Percentiles rank a stretch among this genome's conserved stretches.
Conservation (phyloP, 2,113 vertebrate genomes). For the Setophaga kirtlandii region DNA sequence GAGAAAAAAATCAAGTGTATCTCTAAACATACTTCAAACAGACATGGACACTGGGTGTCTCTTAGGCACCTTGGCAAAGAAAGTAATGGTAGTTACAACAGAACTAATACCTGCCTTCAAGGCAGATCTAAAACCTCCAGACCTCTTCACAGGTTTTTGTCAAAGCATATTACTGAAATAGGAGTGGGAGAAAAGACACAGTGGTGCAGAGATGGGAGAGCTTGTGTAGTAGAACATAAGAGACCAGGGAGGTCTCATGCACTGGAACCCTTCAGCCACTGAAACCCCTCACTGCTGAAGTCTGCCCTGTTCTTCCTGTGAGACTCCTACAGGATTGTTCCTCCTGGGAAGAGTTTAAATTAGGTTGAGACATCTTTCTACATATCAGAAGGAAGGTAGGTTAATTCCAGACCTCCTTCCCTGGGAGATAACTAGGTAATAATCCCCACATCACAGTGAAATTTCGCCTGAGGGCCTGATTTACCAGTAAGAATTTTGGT, state of each 20-base stretch:
- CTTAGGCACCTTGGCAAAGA: neutral
- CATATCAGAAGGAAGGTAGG: neutral
- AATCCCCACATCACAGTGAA: neutral
- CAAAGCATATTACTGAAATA: neutral
- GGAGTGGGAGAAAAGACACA: neutral
- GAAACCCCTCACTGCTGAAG: neutral
- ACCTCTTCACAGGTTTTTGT: neutral
- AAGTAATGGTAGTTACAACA: neutral
- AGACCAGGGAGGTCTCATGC: neutral
- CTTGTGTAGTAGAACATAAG: neutral
- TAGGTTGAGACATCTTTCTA: neutral
- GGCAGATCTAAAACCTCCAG: neutral
- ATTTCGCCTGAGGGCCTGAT: neutral
- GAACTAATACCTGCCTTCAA: neutral
- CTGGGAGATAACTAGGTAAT: neutral
- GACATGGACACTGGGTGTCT: accelerated
- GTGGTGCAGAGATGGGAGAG: neutral
- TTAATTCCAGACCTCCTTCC: neutral
- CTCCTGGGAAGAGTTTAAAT: neutral
- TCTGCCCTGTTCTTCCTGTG: neutral
- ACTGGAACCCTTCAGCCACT: neutral
- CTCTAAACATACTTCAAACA: neutral
- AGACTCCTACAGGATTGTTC: neutral
- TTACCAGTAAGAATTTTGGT: neutral
- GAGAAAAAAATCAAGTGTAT: neutral